Percentiles rank a stretch among this genome's conserved stretches.
Evolutionary conservation across 1,140 invertebrate genomes (phyloP).

Genomic region (Sarcophaga peregrina): DNA sequence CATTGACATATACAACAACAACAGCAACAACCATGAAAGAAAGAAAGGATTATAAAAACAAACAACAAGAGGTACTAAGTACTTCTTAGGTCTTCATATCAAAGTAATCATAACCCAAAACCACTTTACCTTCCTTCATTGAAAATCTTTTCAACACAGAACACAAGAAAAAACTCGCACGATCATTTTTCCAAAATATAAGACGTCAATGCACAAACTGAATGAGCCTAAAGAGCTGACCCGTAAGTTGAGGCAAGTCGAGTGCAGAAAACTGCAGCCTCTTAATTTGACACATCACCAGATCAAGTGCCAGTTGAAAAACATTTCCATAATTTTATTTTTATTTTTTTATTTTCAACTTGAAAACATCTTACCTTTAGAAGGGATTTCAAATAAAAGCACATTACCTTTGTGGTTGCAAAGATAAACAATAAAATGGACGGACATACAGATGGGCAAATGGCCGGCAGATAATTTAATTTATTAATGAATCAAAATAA

Average conservation of each 20-base stretch:
- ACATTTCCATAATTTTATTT: neutral
- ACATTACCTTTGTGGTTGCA: too few relatives aligned
- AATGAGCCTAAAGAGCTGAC: neutral
- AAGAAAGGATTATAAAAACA: neutral
- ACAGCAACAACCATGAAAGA: neutral
- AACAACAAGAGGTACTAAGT: neutral
- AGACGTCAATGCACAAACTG: neutral
- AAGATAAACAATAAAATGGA: too few relatives aligned
- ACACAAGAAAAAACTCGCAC: conserved; percentile 19
- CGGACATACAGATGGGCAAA: neutral
- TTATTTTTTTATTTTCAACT: too few relatives aligned
- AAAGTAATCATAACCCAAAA: neutral
- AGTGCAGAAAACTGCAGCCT: conserved; percentile 31
- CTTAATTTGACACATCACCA: conserved; percentile 41
- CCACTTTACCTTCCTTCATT: neutral
- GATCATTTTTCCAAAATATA: conserved; percentile 35
- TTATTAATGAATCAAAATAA: neutral
- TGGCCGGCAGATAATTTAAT: neutral
- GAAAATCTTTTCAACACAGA: neutral
- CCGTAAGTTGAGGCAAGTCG: neutral
- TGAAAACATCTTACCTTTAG: too few relatives aligned
- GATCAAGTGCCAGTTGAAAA: conserved; percentile 30
- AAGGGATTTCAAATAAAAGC: too few relatives aligned
- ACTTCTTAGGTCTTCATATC: neutral
- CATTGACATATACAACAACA: neutral